Conservation (phyloP, 2,888 invertebrate genomes). For the Patella pellucida region DNA sequence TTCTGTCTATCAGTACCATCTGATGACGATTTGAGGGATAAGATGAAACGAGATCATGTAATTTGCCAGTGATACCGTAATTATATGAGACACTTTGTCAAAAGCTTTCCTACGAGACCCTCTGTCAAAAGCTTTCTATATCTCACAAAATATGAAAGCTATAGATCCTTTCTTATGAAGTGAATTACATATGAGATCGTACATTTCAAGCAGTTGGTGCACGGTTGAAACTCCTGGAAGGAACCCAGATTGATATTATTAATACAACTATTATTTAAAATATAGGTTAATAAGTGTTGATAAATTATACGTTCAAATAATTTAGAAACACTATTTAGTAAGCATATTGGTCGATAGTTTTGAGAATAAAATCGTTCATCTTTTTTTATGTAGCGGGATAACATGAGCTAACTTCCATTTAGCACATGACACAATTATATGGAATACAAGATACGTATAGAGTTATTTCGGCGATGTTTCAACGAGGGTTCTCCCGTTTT, state of each 20-base stretch:
- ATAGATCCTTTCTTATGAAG: slow-evolving; percentile 31
- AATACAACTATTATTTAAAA: slow-evolving; percentile 31
- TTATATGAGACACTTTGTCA: slow-evolving; percentile 17
- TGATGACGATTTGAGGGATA: no score
- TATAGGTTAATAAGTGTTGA: slow-evolving; percentile 31
- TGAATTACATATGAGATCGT: slow-evolving; percentile 27
- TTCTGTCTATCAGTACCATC: no score
- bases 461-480: no score
- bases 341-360: slow-evolving; percentile 41
- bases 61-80: slow-evolving; percentile 14
- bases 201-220: slow-evolving; percentile 36
- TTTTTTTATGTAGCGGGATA: slow-evolving; percentile 38
- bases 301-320: no score
- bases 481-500: no score
- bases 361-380: slow-evolving; percentile 27
- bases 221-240: slow-evolving; percentile 36
- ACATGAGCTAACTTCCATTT: slow-evolving; percentile 30
- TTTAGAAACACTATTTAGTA: slow-evolving; percentile 35
- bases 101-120: not conserved
- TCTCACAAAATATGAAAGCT: slow-evolving; percentile 38
- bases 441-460: no score
- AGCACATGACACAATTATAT: no score
- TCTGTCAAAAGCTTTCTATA: slow-evolving; percentile 26
- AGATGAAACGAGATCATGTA: not conserved
- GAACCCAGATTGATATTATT: slow-evolving; percentile 40